phyloP scores from a whole-genome alignment of 2,888 invertebrate genomes.

The Dromius quadrimaculatus region DNA sequence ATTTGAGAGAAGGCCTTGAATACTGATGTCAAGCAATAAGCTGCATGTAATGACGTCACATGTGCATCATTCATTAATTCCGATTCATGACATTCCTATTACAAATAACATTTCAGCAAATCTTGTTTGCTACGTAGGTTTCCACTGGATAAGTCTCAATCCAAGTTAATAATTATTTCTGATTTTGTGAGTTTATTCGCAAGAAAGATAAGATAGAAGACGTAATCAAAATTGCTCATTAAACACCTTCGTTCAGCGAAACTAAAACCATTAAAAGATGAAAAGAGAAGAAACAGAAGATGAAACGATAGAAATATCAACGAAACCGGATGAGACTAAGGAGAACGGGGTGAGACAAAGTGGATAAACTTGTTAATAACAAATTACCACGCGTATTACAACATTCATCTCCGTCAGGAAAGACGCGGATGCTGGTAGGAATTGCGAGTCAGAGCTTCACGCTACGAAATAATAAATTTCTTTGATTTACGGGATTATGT shows the following conservation, averaged over 20 bases:
- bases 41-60: too few species aligned
- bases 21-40: too few species aligned
- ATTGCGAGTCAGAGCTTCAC: conserved; percentile 35
- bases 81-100: too few species aligned
- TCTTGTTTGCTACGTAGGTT: too few species aligned
- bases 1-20: too few species aligned
- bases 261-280: conserved; percentile 20
- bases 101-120: too few species aligned
- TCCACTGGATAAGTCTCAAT: too few species aligned
- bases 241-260: conserved; percentile 30
- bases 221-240: conserved; percentile 29
- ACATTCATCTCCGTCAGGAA: conserved; percentile 44
- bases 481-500: conserved; percentile 49
- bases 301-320: conserved; percentile 27
- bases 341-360: not conserved
- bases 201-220: conserved; percentile 15
- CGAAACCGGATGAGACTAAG: not conserved
- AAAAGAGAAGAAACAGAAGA: conserved; percentile 13
- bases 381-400: conserved; percentile 47
- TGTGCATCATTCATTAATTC: too few species aligned
- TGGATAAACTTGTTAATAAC: conserved; percentile 44
- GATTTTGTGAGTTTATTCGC: not conserved
- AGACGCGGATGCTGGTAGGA: conserved; percentile 10
- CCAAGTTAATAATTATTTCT: conserved; percentile 9
- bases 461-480: conserved; percentile 49